Percentiles rank a stretch among this genome's conserved stretches.
Conservation (phyloP, 2,888 invertebrate genomes). For the Stictocephala bisonia region DNA sequence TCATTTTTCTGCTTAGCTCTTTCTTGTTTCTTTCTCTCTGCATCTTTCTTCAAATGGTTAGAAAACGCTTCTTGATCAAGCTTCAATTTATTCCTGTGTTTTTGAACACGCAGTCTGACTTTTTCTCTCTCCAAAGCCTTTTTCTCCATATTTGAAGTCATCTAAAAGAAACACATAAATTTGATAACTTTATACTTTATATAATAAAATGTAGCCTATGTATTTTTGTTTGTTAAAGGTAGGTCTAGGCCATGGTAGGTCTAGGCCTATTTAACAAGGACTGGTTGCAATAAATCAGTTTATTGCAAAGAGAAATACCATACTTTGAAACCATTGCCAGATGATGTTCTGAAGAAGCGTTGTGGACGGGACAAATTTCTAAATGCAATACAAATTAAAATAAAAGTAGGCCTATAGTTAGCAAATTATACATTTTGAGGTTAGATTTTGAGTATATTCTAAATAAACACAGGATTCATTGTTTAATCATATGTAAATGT, state of each 20-base stretch:
- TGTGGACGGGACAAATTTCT: slow-evolving; percentile 32
- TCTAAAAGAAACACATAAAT: slow-evolving; percentile 12
- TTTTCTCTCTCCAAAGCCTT: slow-evolving; percentile 34
- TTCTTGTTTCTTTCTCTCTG: slow-evolving; percentile 41
- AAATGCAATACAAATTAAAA: slow-evolving; percentile 34
- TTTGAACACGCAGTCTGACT: slow-evolving; percentile 36
- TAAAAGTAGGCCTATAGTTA: slow-evolving; percentile 31
- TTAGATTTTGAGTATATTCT: slow-evolving; percentile 17
- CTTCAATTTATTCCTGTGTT: slow-evolving; percentile 33
- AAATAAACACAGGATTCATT: slow-evolving; percentile 36
- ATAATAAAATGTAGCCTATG: slow-evolving; percentile 37
- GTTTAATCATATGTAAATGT: slow-evolving; percentile 23
- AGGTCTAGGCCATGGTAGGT: slow-evolving; percentile 30
- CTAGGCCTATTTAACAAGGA: slow-evolving; percentile 29
- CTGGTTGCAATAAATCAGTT: slow-evolving; percentile 31
- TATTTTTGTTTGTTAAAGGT: slow-evolving; percentile 29
- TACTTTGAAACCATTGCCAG: slow-evolving; percentile 31
- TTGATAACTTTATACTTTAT: slow-evolving; percentile 24
- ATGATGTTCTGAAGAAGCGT: slow-evolving; percentile 41
- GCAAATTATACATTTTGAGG: slow-evolving; percentile 34
- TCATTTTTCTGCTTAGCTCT: slow-evolving; percentile 33
- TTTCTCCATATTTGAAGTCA: slow-evolving; percentile 22
- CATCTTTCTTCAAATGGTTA: slow-evolving; percentile 37
- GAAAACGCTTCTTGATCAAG: slow-evolving; percentile 30
- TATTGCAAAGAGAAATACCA: slow-evolving; percentile 31